A percentile compares a stretch with the other conserved stretches of the same genome.
Conservation (phyloP, 2,113 vertebrate species). For the Lasiurus cinereus region DNA sequence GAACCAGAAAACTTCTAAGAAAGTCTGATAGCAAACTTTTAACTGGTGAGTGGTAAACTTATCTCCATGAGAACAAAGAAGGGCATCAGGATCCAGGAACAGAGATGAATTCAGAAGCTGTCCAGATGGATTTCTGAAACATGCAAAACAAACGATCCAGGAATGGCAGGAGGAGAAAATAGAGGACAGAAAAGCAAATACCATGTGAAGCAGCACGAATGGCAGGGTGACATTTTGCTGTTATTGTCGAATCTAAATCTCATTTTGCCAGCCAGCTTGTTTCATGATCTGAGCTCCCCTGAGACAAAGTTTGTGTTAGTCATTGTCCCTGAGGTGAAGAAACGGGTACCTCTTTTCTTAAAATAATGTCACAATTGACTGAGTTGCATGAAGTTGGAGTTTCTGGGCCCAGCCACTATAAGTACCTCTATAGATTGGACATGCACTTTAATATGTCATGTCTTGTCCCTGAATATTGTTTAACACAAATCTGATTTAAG, state of each 20-base stretch:
- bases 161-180: neutral
- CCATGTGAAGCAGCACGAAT: accelerated
- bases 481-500: slow-evolving; percentile 51
- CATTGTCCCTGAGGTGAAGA: neutral
- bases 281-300: neutral
- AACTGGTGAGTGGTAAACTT: neutral
- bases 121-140: neutral
- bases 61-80: neutral
- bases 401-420: neutral
- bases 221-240: neutral
- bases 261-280: neutral
- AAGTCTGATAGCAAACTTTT: neutral
- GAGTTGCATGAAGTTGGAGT: neutral
- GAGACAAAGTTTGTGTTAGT: neutral
- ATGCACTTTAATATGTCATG: neutral
- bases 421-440: neutral
- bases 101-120: neutral
- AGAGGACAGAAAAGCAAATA: slow-evolving; percentile 55
- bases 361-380: slow-evolving; percentile 15
- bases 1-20: neutral
- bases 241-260: neutral
- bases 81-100: neutral
- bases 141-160: neutral
- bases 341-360: neutral
- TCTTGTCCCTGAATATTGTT: neutral